Percentiles rank a stretch among this genome's conserved stretches.
phyloP scores from a whole-genome alignment of 2,797 vertebrate genomes.

The Melanotaenia nigrans region DNA sequence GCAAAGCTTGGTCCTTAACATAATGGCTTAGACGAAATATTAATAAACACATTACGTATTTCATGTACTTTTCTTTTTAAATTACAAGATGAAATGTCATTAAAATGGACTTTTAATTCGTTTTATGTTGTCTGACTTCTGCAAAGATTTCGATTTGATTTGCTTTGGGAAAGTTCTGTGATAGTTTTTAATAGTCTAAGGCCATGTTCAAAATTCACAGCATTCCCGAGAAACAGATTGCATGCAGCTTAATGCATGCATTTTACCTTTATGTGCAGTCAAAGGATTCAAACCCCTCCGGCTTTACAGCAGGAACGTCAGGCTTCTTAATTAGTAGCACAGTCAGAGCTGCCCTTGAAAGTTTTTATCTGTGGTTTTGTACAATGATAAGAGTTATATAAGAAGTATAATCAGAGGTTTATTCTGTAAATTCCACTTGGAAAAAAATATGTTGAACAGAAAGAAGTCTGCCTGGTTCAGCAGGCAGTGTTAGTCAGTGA shows the following conservation, averaged over 20 bases:
- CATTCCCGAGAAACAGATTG: conserved; percentile 3
- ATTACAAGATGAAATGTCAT: background rate
- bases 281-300: conserved; percentile 22
- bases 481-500: conserved; percentile 1
- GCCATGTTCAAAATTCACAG: background rate
- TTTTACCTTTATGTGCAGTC: conserved; percentile 10
- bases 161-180: background rate
- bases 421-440: conserved; percentile 6
- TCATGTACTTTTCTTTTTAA: background rate
- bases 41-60: background rate
- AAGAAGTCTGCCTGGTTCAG: background rate
- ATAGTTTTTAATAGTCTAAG: background rate
- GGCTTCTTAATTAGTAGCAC: background rate
- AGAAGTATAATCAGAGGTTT: background rate
- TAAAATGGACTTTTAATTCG: background rate
- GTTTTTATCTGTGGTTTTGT: conserved; percentile 4
- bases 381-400: conserved; percentile 1
- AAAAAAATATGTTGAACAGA: background rate
- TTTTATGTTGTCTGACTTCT: background rate
- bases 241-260: background rate
- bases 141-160: background rate
- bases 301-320: background rate
- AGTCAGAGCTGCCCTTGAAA: conserved; percentile 31
- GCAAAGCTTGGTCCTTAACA: background rate
- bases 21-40: background rate